These are phyloP conservation scores for Lymantria monacha DNA, from an alignment of 2,888 invertebrate species.

Conservation along the genomic window DNA sequence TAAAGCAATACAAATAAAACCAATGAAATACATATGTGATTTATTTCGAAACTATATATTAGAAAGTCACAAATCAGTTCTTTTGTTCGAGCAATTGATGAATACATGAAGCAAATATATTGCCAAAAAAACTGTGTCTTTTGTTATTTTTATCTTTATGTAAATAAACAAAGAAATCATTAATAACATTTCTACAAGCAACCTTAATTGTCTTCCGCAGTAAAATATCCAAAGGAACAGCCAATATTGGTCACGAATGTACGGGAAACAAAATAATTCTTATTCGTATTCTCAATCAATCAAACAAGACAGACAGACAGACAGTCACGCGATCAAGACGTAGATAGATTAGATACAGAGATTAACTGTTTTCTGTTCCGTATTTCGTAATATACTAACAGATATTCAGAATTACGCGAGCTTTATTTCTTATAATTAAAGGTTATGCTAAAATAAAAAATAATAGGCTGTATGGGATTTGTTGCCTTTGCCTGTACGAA, in stretches of 20 bases:
- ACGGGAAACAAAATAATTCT: conserved; percentile 20
- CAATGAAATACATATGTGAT: no score
- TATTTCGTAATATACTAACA: neutral
- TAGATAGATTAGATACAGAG: conserved; percentile 26
- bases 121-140: no score
- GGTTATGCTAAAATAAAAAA: no score
- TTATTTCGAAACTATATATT: no score
- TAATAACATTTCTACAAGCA: neutral
- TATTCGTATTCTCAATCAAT: conserved; percentile 21
- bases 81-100: no score
- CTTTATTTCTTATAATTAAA: no score
- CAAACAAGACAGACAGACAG: conserved; percentile 16
- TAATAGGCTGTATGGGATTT: no score
- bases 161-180: neutral
- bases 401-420: neutral
- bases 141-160: no score
- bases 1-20: no score
- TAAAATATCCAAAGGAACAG: neutral
- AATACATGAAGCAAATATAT: no score
- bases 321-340: conserved; percentile 32
- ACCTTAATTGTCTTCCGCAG: neutral
- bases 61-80: no score
- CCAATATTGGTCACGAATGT: neutral
- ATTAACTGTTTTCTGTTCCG: conserved; percentile 6
- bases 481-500: no score